phyloP scores from a whole-genome alignment of 2,888 invertebrate species.

The Bugulina stolonifera region DNA sequence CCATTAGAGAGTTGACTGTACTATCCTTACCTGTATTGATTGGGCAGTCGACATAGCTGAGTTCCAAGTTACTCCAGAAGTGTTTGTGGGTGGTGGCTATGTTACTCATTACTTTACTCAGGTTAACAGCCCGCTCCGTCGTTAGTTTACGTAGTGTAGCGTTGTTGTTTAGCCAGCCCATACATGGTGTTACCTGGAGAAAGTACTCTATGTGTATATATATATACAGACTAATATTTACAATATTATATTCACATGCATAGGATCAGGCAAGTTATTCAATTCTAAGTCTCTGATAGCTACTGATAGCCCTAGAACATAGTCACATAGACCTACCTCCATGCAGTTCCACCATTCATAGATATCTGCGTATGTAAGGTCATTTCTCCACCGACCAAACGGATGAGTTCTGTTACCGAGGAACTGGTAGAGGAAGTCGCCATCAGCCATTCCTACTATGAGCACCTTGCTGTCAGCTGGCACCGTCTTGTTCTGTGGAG shows the following conservation, averaged over 20 bases:
- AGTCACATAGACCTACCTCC: slow-evolving; percentile 45
- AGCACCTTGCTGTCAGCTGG: slow-evolving; percentile 55
- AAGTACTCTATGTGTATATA: not conserved
- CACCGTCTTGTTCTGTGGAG: slow-evolving; percentile 45
- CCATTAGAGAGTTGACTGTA: too few species aligned
- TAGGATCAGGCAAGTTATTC: too few species aligned
- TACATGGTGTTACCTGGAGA: slow-evolving; percentile 51
- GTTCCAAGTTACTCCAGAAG: slow-evolving; percentile 33
- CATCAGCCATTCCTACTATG: slow-evolving; percentile 55
- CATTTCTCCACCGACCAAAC: slow-evolving; percentile 50
- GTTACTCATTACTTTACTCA: slow-evolving; percentile 37
- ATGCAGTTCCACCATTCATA: slow-evolving; percentile 57
- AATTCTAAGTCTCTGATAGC: not conserved
- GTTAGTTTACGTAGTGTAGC: slow-evolving; percentile 34
- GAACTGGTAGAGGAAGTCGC: slow-evolving; percentile 52
- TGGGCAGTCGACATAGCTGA: slow-evolving; percentile 35
- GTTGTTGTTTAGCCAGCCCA: slow-evolving; percentile 56
- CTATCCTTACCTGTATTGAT: slow-evolving; percentile 33
- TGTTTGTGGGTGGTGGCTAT: slow-evolving; percentile 32
- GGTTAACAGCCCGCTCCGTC: slow-evolving; percentile 6
- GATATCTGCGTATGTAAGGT: slow-evolving; percentile 54
- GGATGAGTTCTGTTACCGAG: slow-evolving; percentile 55
- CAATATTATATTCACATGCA: not conserved
- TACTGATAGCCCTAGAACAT: not conserved
- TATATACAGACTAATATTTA: not conserved